These are phyloP conservation scores for Arctocebus calabarensis DNA, from an alignment of 2,797 vertebrate species.

Conservation along the genomic window DNA sequence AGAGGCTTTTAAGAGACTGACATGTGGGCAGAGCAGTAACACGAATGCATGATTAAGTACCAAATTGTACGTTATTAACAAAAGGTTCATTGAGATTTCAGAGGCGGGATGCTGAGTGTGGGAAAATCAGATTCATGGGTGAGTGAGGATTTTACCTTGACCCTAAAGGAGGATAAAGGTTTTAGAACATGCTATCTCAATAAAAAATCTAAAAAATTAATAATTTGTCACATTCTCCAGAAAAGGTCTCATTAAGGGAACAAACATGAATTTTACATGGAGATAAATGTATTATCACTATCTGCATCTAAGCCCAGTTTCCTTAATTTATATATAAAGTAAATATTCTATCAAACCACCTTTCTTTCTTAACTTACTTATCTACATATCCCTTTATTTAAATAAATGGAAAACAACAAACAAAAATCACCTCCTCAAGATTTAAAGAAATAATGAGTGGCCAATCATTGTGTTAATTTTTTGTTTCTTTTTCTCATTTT, in stretches of 20 bases:
- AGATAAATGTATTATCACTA: not conserved
- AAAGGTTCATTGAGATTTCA: not conserved
- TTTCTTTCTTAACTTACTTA: not conserved
- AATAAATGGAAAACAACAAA: not conserved
- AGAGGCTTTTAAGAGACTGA: not conserved
- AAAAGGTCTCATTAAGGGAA: not conserved
- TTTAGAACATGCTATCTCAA: not conserved
- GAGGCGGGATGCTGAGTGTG: not conserved
- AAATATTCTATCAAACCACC: not conserved
- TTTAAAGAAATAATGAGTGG: not conserved
- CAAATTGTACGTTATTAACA: not conserved
- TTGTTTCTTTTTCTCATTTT: not conserved
- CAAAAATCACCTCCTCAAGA: slow-evolving; percentile 2
- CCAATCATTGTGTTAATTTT: not conserved
- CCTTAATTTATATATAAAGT: not conserved
- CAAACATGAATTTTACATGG: not conserved
- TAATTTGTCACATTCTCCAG: not conserved
- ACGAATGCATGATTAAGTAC: not conserved
- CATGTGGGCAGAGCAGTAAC: not conserved
- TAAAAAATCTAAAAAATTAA: not conserved
- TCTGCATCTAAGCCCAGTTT: not conserved
- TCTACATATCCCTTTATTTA: not conserved
- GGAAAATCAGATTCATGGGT: not conserved
- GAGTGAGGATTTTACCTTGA: not conserved
- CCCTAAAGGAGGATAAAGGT: not conserved